Base-by-base conservation (phyloP, 1,140 invertebrate species). In the Bombus polaris region DNA sequence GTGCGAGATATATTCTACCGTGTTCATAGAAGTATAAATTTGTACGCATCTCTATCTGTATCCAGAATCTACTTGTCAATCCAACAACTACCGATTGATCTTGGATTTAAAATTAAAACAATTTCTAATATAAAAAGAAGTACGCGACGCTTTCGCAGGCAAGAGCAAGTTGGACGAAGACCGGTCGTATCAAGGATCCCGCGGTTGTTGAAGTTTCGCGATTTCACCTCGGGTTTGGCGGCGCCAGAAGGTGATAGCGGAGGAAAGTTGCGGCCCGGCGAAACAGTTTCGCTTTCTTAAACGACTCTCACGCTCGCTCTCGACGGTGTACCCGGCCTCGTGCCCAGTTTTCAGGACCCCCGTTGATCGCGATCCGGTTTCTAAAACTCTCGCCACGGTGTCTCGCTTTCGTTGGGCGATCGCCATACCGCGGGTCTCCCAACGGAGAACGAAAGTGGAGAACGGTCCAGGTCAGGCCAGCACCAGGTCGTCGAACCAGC, bases 221-320 rank as follows among this genome's bases (percentile, higher is more conserved):
- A 87, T 90, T 90, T 89, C 88, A 87, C 89, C 70, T 78, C 68
- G 42, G 74, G 65, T 89, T 86, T 79, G 75, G 70, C 72, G 28
- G 35, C 15, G 76, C 59, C 22, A 66, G 68, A 35, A 32, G 73
- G 83, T 72, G 84, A 89, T 89, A 89, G 89, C 71, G 32, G 87
- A 89, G 86, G 92, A 93, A 93, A 93, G 91, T 81, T 86, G 87
- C 53, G 35, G 88, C 82, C 88, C 87, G 59, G 28, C 86, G 87
- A 91, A 92, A 89, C 86, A 90, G 92, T 94, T 89, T 94, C 93
- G 93, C 93, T 94, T 94, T 94, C 93, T 93, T 92, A 84, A 89
- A 81, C 89, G 86, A 88, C 92, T 92, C 88, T 92, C 91, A 91
- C 90, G 89, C 90, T 92, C 88, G 87, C 83, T 93, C 88, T 90